Evolutionary conservation across 2,888 invertebrate genomes (phyloP).

Genomic region (Yponomeuta cagnagella): DNA sequence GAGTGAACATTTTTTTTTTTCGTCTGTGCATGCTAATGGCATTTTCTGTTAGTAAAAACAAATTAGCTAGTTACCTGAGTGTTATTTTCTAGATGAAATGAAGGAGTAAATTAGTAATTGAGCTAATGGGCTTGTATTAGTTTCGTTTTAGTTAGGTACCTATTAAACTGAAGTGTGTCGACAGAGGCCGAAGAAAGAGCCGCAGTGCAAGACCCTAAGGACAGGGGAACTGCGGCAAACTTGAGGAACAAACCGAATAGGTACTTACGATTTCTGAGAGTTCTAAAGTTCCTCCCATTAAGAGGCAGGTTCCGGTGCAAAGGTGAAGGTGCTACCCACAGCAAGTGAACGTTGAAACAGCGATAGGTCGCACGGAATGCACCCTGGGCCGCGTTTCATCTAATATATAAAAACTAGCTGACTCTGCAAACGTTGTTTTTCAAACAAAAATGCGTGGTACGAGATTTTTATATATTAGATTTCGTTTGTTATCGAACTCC

Average conservation of each 20-base stretch:
- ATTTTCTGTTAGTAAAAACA: conserved; percentile 3
- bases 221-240: neutral
- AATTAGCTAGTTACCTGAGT: neutral
- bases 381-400: no score
- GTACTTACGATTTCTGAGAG: neutral
- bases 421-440: no score
- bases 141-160: neutral
- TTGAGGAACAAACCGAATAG: neutral
- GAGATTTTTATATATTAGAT: no score
- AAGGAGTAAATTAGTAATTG: neutral
- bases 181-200: neutral
- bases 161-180: neutral
- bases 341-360: no score
- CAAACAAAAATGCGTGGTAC: no score
- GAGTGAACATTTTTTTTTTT: conserved; percentile 29
- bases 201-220: neutral
- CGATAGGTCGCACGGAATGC: no score
- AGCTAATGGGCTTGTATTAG: neutral
- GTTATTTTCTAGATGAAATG: neutral
- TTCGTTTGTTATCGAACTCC: no score
- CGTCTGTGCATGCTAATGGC: conserved; percentile 49
- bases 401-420: no score
- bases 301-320: no score
- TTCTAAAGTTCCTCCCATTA: neutral
- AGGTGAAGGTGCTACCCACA: no score